A percentile compares a stretch with the other conserved stretches of the same genome.
Evolutionary conservation across 1,140 invertebrate genomes (phyloP).

Genomic region (Pantala flavescens): DNA sequence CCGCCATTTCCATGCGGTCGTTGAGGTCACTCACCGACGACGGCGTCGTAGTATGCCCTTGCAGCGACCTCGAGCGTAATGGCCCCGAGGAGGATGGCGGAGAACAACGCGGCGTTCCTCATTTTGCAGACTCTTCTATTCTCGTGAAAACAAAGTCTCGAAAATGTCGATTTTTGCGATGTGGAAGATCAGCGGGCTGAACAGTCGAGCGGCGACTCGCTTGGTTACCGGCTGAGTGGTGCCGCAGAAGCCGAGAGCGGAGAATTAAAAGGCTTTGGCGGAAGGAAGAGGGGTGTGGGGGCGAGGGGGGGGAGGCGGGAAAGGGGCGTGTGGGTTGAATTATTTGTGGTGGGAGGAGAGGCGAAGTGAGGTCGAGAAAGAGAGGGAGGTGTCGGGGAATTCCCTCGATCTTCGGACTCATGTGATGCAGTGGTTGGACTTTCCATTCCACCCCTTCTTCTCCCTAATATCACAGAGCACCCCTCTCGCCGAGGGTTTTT

Average conservation of each 20-base stretch:
- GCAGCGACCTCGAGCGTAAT: background rate
- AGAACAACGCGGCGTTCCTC: background rate
- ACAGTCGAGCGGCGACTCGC: background rate
- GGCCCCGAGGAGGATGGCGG: background rate
- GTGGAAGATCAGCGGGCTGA: background rate
- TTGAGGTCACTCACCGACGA: slow-evolving; percentile 16
- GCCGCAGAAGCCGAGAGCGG: background rate
- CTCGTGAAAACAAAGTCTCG: background rate
- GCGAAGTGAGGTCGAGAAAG: background rate
- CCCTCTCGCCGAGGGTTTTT: background rate
- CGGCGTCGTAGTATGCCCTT: slow-evolving; percentile 14
- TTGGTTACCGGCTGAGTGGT: background rate
- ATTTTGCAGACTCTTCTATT: background rate
- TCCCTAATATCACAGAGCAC: background rate
- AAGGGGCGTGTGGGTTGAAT: no score
- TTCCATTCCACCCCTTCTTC: background rate
- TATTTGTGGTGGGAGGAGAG: background rate
- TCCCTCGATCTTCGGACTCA: background rate
- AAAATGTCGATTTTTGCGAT: background rate
- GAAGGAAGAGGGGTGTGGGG: background rate
- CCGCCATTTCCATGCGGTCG: background rate
- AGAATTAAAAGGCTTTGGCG: background rate
- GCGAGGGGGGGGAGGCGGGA: background rate
- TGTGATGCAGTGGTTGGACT: background rate
- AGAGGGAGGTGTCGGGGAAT: background rate